These are phyloP conservation scores for Tachypleus tridentatus DNA, from an alignment of 1,140 invertebrate genomes.

Conservation along the genomic window DNA sequence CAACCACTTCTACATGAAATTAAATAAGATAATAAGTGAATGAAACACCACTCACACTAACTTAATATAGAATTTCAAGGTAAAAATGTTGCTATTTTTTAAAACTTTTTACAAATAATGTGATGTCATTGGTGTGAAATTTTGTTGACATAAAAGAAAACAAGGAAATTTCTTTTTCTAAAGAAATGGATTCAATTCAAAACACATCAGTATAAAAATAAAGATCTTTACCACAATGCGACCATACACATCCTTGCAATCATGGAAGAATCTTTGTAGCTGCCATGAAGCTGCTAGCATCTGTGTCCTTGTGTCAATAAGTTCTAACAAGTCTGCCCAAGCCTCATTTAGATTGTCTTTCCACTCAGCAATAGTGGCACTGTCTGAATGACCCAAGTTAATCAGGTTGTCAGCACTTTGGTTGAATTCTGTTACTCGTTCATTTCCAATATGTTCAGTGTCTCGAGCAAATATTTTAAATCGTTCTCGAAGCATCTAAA, in stretches of 20 bases:
- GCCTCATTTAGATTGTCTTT: slow-evolving; percentile 97
- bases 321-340: slow-evolving; percentile 95
- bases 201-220: too few species aligned
- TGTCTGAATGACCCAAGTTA: slow-evolving; percentile 87
- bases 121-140: too few species aligned
- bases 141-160: too few species aligned
- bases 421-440: slow-evolving; percentile 86
- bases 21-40: too few species aligned
- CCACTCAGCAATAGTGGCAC: slow-evolving; percentile 96
- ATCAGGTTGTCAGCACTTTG: slow-evolving; percentile 93
- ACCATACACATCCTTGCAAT: slow-evolving; percentile 95
- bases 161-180: too few species aligned
- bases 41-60: too few species aligned
- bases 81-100: too few species aligned
- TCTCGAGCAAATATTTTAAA: slow-evolving; percentile 96
- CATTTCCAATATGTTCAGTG: slow-evolving; percentile 87
- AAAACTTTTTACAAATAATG: too few species aligned
- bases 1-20: too few species aligned
- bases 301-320: slow-evolving; percentile 95
- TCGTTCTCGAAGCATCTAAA: slow-evolving; percentile 61
- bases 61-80: too few species aligned
- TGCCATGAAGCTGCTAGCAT: slow-evolving; percentile 92
- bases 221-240: slow-evolving; percentile 58
- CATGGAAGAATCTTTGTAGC: slow-evolving; percentile 99
- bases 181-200: too few species aligned